Conservation (phyloP, 2,888 invertebrate genomes). For the Eudasyphora cyanicolor region DNA sequence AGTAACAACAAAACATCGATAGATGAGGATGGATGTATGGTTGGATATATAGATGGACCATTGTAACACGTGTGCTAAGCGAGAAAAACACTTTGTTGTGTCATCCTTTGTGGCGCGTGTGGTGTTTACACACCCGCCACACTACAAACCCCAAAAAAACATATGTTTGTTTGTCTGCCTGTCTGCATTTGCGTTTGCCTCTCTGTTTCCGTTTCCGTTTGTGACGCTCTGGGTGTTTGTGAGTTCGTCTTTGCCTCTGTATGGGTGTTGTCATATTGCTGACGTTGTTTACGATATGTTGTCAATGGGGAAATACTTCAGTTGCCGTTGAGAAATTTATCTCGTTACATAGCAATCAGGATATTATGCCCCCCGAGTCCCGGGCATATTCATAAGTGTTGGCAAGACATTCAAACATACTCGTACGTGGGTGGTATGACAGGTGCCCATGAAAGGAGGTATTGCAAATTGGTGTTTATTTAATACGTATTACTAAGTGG, state of each 20-base stretch:
- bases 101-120: constrained; percentile 35
- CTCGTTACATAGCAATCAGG: constrained; percentile 56
- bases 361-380: constrained; percentile 41
- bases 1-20: neutral
- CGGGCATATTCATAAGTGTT: constrained; percentile 45
- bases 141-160: neutral
- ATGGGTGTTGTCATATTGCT: constrained; percentile 10
- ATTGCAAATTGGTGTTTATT: too few species aligned
- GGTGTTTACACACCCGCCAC: neutral
- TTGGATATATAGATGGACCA: too few species aligned
- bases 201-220: too few species aligned
- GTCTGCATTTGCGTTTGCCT: too few species aligned
- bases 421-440: neutral
- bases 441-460: too few species aligned
- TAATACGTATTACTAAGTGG: too few species aligned
- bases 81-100: constrained; percentile 27
- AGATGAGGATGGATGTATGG: neutral
- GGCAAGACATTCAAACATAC: neutral
- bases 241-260: neutral
- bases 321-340: constrained; percentile 46
- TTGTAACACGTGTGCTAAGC: constrained; percentile 34
- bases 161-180: neutral
- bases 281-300: constrained; percentile 41
- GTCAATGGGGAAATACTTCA: constrained; percentile 45
- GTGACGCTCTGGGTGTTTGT: neutral